phyloP scores from a whole-genome alignment of 2,113 vertebrate genomes.

The Callithrix jacchus region DNA sequence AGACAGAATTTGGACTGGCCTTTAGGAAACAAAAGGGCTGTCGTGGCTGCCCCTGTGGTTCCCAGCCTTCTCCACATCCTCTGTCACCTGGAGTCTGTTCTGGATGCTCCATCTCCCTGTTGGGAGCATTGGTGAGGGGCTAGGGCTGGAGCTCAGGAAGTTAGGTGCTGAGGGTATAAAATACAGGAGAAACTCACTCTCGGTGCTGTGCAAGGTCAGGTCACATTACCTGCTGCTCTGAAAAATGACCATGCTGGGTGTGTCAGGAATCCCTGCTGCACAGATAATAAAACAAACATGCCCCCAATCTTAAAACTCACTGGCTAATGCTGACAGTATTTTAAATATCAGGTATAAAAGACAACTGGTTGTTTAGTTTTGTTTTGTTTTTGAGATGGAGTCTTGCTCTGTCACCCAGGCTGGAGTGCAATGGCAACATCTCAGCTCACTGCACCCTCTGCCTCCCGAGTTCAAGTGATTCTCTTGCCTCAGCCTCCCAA shows the following conservation, averaged over 20 bases:
- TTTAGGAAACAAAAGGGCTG: neutral
- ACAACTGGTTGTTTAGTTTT: neutral
- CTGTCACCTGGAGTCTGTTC: neutral
- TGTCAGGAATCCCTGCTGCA: rapidly evolving
- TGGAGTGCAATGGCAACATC: no score
- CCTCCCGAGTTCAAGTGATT: no score
- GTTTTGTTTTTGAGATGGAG: no score
- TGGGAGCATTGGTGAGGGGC: no score
- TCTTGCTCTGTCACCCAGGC: no score
- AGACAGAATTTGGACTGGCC: neutral
- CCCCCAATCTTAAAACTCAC: neutral
- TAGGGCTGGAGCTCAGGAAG: neutral
- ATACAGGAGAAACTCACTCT: neutral
- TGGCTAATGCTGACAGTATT: no score
- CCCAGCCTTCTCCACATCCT: neutral
- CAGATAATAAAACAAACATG: neutral
- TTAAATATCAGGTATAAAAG: neutral
- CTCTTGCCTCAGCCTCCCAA: no score
- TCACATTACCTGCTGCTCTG: rapidly evolving
- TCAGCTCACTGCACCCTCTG: no score
- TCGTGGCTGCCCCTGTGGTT: neutral
- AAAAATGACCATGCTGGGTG: rapidly evolving
- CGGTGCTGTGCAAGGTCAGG: rapidly evolving
- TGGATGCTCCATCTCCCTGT: neutral
- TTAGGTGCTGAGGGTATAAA: no score